Base-by-base conservation (phyloP, 1,140 invertebrate genomes). In the Leptinotarsa undecemlineata region DNA sequence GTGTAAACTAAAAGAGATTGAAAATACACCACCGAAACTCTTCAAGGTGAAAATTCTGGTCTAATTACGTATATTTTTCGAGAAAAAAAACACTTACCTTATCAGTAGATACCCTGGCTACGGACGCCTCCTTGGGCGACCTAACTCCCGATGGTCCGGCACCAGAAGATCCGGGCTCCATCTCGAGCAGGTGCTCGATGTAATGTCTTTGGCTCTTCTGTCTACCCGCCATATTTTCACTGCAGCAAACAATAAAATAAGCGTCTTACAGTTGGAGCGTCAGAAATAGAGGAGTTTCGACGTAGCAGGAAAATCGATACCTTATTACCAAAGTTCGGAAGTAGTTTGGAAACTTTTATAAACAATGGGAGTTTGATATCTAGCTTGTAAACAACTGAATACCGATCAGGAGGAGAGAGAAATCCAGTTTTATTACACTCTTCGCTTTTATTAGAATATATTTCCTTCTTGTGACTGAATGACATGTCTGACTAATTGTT, bases 301-400 rank as follows among this genome's bases (percentile, higher is more conserved):
- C 48, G 68, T 71, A 77, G 72, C 79, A 74, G n/a, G 72, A 80
- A 81, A 82, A 82, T 82, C 81, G 77, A 82, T 82, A 82, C 76
- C 81, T 82, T 82, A 82, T 82, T 82, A 82, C 74, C 74, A 75
- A 82, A 82, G 74, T 82, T 82, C 77, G 69, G 60, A 73, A 77
- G 78, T 78, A 82, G 81, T 81, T 82, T 72, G 80, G 70, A 80
- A 81, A 82, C 77, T 82, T 81, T 81, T 80, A 80, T 82, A 82
- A 82, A 82, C 80, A 82, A 82, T 81, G 78, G 69, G 77, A 78
- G 76, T 78, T 79, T 80, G 79, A 81, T 81, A 82, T 81, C 78
- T 57, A 57, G 51, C 74, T 74, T 75, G 80, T 81, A 81, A 82
- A 81, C 80, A 82, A 78, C 76, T 76, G 80, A 81, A 81, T 82